These are phyloP conservation scores for Nanorana parkeri DNA, from an alignment of 2,113 vertebrate species.

Conservation along the genomic window DNA sequence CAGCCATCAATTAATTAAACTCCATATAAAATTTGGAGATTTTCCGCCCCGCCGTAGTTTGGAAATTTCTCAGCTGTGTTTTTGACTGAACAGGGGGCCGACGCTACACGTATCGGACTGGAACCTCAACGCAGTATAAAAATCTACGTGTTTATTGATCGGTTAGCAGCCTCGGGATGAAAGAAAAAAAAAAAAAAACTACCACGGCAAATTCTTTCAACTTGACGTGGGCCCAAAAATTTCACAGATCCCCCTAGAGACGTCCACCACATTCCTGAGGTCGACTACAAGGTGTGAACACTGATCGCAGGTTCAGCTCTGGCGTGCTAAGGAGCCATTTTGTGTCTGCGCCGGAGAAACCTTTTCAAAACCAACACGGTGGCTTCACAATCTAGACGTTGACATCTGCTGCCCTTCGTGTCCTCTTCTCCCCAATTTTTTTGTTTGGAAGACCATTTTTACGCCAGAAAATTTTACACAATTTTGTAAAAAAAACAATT, in stretches of 20 bases:
- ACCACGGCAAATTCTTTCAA: background rate
- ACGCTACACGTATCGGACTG: background rate
- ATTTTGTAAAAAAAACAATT: too few species aligned
- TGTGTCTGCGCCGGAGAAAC: background rate
- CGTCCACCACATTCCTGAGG: slow-evolving; percentile 6
- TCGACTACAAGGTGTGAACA: background rate
- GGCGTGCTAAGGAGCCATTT: slow-evolving; percentile 23
- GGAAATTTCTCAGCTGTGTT: background rate
- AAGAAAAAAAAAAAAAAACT: too few species aligned
- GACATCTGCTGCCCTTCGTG: background rate
- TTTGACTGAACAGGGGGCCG: background rate
- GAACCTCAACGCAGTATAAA: background rate
- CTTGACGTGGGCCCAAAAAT: background rate
- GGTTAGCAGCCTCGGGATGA: background rate
- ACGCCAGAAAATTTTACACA: too few species aligned
- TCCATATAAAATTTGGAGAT: background rate
- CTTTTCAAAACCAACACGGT: background rate
- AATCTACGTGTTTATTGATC: background rate
- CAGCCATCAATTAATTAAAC: background rate
- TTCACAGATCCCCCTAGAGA: background rate
- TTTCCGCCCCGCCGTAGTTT: background rate
- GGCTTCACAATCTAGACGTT: background rate
- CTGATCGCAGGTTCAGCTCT: background rate
- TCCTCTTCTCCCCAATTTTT: background rate
- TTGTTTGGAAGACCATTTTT: too few species aligned